Evolutionary conservation across 2,797 vertebrate genomes (phyloP), one percentile per base, ranked within the genome.

Genomic region (Microcaecilia unicolor): DNA sequence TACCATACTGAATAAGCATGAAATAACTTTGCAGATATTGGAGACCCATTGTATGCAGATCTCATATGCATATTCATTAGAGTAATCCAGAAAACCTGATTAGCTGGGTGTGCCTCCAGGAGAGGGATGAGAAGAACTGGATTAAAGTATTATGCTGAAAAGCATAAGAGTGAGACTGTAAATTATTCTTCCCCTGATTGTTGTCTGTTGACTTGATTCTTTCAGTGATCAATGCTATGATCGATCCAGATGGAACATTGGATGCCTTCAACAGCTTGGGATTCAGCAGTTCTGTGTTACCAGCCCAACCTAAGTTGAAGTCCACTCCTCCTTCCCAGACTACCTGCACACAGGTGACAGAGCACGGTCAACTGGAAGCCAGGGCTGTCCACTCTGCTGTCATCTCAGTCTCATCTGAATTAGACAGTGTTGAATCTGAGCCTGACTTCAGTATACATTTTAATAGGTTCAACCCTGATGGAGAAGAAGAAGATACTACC

Each of bases 221-320:
- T 23, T 42, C 54, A 99, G 96, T 89, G 20, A 99, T 99, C 64
- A 95, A 98, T 34, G 74, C 92, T 43, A 99, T 99, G 92, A 92
- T 99, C 18, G 96, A 99, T 67, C 95, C 96, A 4, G 95, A 98
- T 22, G 93, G 94, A 41, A 93, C 92, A 34, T 75, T 99, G 58
- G 96, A 98, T 18, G 91, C 91, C 29, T 69, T 95, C 58, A 88
- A 91, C 64, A 90, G 70, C 64, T 76, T 97, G 41, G 84, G 87
- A 47, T 79, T 95, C 9, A 37, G 76, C 54, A 85, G 79, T 51
- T 80, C 91, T 8, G 47, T 83, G 15, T 55, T 87, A 19, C 64
- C 88, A 8, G 61, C 67, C 19, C 79, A 72, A 12, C 57, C 76
- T 2, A 94, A 87, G 55, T 58, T 76, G 28, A 91, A 80, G 51